A percentile compares a stretch with the other conserved stretches of the same genome.
Conservation (phyloP, 2,797 vertebrate genomes). For the Periophthalmus magnuspinnatus region DNA sequence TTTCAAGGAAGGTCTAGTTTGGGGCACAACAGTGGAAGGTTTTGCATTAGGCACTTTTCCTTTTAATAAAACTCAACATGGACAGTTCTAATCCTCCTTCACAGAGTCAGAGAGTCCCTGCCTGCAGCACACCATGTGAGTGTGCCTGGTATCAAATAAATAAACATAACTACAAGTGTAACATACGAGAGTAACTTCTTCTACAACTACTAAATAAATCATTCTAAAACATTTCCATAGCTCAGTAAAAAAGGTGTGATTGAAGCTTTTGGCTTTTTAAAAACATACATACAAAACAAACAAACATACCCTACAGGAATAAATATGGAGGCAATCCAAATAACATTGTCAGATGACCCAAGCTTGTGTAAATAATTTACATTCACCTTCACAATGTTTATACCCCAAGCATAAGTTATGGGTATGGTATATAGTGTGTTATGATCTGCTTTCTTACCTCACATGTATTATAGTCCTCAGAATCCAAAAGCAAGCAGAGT, state of each 20-base stretch:
- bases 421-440: too few relatives aligned
- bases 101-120: conserved; percentile 14
- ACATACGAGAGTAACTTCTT: not conserved
- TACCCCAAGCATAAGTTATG: too few relatives aligned
- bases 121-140: conserved; percentile 13
- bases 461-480: conserved; percentile 98
- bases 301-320: too few relatives aligned
- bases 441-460: conserved; percentile 77
- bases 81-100: not conserved
- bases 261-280: not conserved
- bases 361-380: not conserved
- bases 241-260: not conserved
- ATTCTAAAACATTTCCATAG: not conserved
- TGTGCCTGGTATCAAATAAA: conserved; percentile 6
- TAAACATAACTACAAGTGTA: not conserved
- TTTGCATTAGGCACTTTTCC: conserved; percentile 22
- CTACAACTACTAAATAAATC: not conserved
- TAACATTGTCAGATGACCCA: too few relatives aligned
- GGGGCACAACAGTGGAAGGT: conserved; percentile 18
- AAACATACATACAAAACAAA: too few relatives aligned
- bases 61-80: conserved; percentile 4
- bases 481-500: conserved; percentile 92
- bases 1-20: conserved; percentile 33
- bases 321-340: too few relatives aligned
- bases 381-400: not conserved